Evolutionary conservation across 2,113 vertebrate genomes (phyloP).

Genomic region (Elanoides forficatus): DNA sequence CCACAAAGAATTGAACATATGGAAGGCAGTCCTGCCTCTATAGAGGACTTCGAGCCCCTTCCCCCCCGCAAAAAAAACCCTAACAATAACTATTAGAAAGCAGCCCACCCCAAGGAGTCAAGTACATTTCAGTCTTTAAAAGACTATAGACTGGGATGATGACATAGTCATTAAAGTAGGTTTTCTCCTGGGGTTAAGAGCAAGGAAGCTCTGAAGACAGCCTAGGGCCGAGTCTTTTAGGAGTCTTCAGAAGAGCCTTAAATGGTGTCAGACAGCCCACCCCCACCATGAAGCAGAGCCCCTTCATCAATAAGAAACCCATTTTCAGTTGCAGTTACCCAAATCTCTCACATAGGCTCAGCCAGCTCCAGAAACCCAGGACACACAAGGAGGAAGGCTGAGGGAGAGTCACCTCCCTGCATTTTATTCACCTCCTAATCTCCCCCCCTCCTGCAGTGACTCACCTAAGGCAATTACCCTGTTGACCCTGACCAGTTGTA

Average conservation of each 20-base stretch:
- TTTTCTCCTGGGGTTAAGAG: not conserved
- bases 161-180: not conserved
- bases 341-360: rapidly evolving
- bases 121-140: not conserved
- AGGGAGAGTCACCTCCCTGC: rapidly evolving
- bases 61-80: rapidly evolving
- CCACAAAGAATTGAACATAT: not conserved
- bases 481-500: rapidly evolving
- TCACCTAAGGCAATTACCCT: not conserved
- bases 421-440: not conserved
- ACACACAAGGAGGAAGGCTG: rapidly evolving
- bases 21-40: not conserved
- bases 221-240: not conserved
- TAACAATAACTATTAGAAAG: not conserved
- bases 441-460: no score
- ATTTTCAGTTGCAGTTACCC: not conserved
- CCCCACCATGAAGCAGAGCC: rapidly evolving
- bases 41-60: not conserved
- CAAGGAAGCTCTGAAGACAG: not conserved
- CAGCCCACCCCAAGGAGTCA: not conserved
- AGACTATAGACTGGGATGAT: not conserved
- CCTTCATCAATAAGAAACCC: rapidly evolving
- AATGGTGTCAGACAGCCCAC: rapidly evolving
- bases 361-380: not conserved
- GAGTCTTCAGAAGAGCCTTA: not conserved